A percentile compares a stretch with the other conserved stretches of the same genome.
Conservation (phyloP, 1,140 invertebrate genomes). For the Pseudomyrmex dendroicus region DNA sequence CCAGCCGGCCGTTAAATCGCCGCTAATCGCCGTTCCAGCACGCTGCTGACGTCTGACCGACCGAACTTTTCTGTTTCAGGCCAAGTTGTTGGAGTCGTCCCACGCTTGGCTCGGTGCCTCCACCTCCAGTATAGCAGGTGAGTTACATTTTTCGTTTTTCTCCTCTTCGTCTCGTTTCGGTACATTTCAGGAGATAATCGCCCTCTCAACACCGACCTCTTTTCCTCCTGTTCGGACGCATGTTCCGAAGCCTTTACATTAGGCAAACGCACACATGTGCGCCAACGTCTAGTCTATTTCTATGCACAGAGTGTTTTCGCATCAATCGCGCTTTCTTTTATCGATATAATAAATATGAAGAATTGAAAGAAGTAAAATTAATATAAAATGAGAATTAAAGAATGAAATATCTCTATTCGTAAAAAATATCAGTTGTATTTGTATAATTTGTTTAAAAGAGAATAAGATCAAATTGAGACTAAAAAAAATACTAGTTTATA, state of each 20-base stretch:
- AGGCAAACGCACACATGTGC: slow-evolving; percentile 19
- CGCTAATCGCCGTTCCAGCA: slow-evolving; percentile 50
- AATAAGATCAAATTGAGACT: no score
- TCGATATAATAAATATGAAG: neutral
- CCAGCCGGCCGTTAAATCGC: slow-evolving; percentile 44
- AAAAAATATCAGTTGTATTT: neutral
- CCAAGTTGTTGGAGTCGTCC: slow-evolving; percentile 94
- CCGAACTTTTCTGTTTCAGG: slow-evolving; percentile 88
- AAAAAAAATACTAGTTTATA: no score
- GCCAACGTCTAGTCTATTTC: slow-evolving; percentile 20
- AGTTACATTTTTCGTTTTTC: slow-evolving; percentile 83
- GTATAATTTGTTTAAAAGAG: neutral
- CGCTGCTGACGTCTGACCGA: slow-evolving; percentile 46
- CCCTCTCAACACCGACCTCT: slow-evolving; percentile 31
- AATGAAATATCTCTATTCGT: neutral
- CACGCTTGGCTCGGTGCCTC: slow-evolving; percentile 95
- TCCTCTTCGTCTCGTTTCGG: slow-evolving; percentile 46
- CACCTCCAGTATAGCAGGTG: slow-evolving; percentile 94
- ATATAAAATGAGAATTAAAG: neutral
- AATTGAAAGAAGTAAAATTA: neutral
- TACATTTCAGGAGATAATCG: slow-evolving; percentile 66
- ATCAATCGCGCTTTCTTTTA: slow-evolving; percentile 10
- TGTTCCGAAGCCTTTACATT: slow-evolving; percentile 33
- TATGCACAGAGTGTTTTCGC: slow-evolving; percentile 24
- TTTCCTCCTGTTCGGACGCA: slow-evolving; percentile 38